Percentiles rank a stretch among this genome's conserved stretches.
These are phyloP conservation scores for Nibea albiflora DNA, from an alignment of 2,113 vertebrate species.

Conservation along the genomic window DNA sequence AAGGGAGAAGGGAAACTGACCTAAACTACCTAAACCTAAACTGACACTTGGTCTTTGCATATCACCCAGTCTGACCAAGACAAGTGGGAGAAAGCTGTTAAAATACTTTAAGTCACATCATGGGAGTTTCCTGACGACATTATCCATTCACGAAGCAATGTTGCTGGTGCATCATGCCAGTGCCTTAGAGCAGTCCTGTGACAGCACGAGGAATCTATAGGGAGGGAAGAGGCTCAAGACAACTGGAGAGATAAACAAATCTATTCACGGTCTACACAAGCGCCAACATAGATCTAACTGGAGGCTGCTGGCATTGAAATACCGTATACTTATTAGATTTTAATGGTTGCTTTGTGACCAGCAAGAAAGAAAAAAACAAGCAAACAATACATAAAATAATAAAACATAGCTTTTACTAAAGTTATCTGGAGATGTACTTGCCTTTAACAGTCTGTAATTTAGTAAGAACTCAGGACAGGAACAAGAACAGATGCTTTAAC, in stretches of 20 bases:
- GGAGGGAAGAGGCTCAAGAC: neutral
- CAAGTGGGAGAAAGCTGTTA: constrained; percentile 26
- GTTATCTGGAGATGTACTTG: neutral
- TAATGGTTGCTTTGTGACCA: constrained; percentile 5
- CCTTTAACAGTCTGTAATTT: neutral
- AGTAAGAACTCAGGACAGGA: neutral
- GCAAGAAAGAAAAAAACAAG: neutral
- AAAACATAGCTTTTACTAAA: neutral
- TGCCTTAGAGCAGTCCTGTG: constrained; percentile 48
- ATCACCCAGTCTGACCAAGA: constrained; percentile 19
- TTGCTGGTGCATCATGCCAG: constrained; percentile 34
- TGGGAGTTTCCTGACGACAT: neutral
- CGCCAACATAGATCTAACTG: neutral
- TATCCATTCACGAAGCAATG: constrained; percentile 2
- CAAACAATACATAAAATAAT: neutral
- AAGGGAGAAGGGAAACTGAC: neutral
- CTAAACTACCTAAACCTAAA: too few relatives aligned
- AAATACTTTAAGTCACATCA: constrained; percentile 31
- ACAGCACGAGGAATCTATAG: constrained; percentile 55
- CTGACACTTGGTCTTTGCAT: constrained; percentile 5
- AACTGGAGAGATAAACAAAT: constrained; percentile 34
- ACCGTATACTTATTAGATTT: neutral
- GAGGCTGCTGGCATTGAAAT: constrained; percentile 8
- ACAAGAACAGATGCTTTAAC: neutral
- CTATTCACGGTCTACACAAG: constrained; percentile 32